Base-by-base conservation (phyloP, 2,113 vertebrate species). In the Sinocyclocheilus maitianheensis region DNA sequence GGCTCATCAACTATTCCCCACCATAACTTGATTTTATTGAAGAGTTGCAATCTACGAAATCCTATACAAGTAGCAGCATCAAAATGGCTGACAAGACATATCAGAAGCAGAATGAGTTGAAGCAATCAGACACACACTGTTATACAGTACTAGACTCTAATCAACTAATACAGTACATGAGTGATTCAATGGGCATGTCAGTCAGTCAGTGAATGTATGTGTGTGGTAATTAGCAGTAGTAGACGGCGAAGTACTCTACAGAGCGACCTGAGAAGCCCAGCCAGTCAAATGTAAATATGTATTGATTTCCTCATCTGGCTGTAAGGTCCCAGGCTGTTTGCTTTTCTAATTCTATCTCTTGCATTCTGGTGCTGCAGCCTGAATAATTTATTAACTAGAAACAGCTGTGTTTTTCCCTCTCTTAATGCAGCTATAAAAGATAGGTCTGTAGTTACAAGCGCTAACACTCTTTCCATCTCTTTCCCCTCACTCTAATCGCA, bases 361-460 rank as follows among this genome's bases (percentile, higher is more conserved):
- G 69, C 82, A 82, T 88, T 88, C 89, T 67, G 69, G 77, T 74
- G 82, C 81, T 81, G 77, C 40, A n/a, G 24, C 14, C 71, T 88
- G 85, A 88, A 90, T 88, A 85, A 90, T 90, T 90, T 82, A 90
- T 88, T 83, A 86, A 80, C 65, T 43, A 71, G 74, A 86, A 71
- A 86, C 85, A 85, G 79, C 69, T 51, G 74, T 26, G 30, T 13
- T 58, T 74, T 43, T 37, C 26, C 48, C 30, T 81, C 60, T 75
- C 79, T 84, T 40, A 60, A 72, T 60, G 71, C 53, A 71, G 84
- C 65, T 63, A 74, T 65, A 34, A 48, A 72, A 85, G 46, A 48
- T 40, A 77, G 30, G n/a, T 84, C 43, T 86, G 58, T 75, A 86
- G 63, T 83, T 24, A 65, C 69, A 85, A 71, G 51, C 16, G 14